These are phyloP conservation scores for Daubentonia madagascariensis DNA, from an alignment of 2,113 vertebrate species.

Conservation along the genomic window DNA sequence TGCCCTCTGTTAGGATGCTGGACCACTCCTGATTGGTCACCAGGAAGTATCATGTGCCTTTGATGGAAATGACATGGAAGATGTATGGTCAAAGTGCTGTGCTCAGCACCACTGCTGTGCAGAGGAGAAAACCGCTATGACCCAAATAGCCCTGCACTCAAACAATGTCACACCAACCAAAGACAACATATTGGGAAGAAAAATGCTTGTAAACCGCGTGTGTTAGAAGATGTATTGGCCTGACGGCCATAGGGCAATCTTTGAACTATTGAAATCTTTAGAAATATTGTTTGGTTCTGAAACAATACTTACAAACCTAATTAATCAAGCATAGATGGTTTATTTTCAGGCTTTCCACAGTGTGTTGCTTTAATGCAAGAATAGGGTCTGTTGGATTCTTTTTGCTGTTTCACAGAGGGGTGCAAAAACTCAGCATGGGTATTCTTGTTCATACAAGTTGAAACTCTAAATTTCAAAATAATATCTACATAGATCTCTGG, in stretches of 20 bases:
- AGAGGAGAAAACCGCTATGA: constrained; percentile 87
- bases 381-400: constrained; percentile 81
- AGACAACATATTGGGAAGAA: constrained; percentile 91
- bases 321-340: constrained; percentile 90
- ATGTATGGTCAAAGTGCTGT: constrained; percentile 88
- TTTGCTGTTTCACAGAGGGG: constrained; percentile 82
- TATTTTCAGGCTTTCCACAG: constrained; percentile 85
- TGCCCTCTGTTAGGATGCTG: constrained; percentile 81
- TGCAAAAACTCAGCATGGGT: constrained; percentile 71
- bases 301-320: constrained; percentile 91
- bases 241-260: constrained; percentile 88
- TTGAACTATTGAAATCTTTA: constrained; percentile 91
- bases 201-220: constrained; percentile 87
- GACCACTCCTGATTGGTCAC: constrained; percentile 87
- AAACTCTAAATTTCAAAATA: constrained; percentile 68
- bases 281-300: constrained; percentile 88
- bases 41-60: constrained; percentile 88
- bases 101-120: constrained; percentile 87
- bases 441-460: constrained; percentile 69
- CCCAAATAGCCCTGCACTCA: constrained; percentile 86
- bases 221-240: constrained; percentile 89
- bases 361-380: constrained; percentile 83
- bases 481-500: constrained; percentile 57
- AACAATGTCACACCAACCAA: constrained; percentile 90
- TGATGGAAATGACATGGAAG: constrained; percentile 90